These are phyloP conservation scores for Oxystoma pomonae DNA, from an alignment of 2,888 invertebrate species.

Conservation along the genomic window DNA sequence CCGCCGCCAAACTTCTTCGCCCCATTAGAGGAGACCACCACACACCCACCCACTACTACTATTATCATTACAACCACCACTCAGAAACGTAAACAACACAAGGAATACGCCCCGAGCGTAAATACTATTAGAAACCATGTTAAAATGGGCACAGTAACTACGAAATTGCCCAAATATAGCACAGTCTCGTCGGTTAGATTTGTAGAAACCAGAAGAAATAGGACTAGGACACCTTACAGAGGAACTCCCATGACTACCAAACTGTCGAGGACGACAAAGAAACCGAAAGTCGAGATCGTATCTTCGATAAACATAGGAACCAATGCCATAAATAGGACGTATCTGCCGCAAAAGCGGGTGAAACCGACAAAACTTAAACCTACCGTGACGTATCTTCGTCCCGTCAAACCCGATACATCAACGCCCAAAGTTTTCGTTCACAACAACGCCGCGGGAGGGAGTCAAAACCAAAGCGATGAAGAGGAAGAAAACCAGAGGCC, in stretches of 20 bases:
- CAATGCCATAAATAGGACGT: slow-evolving; percentile 21
- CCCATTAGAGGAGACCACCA: slow-evolving; percentile 55
- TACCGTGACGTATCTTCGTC: slow-evolving; percentile 42
- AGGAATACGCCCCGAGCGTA: neutral
- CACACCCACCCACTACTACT: slow-evolving; percentile 34
- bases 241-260: slow-evolving; percentile 11
- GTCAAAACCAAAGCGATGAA: neutral
- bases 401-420: slow-evolving; percentile 43
- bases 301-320: slow-evolving; percentile 39
- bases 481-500: neutral
- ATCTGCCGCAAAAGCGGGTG: slow-evolving; percentile 19
- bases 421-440: slow-evolving; percentile 29
- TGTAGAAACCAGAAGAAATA: neutral
- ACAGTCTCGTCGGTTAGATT: neutral
- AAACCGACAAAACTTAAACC: slow-evolving; percentile 26
- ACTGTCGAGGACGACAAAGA: slow-evolving; percentile 41
- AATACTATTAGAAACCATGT: neutral
- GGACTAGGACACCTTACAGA: slow-evolving; percentile 6
- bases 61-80: slow-evolving; percentile 18
- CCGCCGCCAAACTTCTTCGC: slow-evolving; percentile 87
- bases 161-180: neutral
- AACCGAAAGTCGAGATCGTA: slow-evolving; percentile 46
- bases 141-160: neutral
- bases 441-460: neutral
- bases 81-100: neutral